Percentiles rank a stretch among this genome's conserved stretches.
phyloP scores from a whole-genome alignment of 37 sponge, comb jelly and placozoan genomes.

The Crambe crambe region DNA sequence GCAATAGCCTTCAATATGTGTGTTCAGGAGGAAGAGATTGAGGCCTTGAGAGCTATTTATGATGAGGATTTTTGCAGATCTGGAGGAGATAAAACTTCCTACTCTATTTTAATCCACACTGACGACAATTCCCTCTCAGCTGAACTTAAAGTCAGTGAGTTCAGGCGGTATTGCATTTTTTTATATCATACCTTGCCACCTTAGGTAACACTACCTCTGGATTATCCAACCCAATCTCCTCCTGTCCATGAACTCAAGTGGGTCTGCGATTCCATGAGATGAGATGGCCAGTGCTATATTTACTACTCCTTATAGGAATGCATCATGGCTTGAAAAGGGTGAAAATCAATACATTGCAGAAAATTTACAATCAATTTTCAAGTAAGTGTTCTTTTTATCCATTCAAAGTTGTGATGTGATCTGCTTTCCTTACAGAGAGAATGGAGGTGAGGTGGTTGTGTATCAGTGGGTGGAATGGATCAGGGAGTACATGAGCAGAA shows the following conservation, averaged over 20 bases:
- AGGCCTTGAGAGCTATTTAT: slow-evolving; percentile 62
- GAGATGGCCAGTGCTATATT: neutral
- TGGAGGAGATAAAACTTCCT: neutral
- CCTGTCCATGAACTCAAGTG: slow-evolving; percentile 58
- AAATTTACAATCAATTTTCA: slow-evolving; percentile 8
- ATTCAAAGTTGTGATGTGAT: neutral
- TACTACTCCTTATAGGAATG: neutral
- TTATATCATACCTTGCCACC: neutral
- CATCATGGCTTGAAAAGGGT: slow-evolving; percentile 6
- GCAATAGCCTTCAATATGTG: too few relatives aligned
- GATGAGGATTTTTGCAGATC: slow-evolving; percentile 28
- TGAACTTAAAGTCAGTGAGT: neutral
- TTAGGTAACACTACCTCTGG: slow-evolving; percentile 44
- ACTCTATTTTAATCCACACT: slow-evolving; percentile 1
- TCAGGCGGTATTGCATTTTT: neutral
- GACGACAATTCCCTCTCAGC: neutral
- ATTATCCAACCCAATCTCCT: slow-evolving; percentile 41
- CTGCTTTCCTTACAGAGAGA: slow-evolving; percentile 10
- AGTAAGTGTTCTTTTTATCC: slow-evolving; percentile 23
- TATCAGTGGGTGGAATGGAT: slow-evolving; percentile 83
- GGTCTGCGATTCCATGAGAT: neutral
- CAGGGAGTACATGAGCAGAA: slow-evolving; percentile 36
- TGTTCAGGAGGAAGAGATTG: slow-evolving; percentile 57
- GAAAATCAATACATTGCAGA: neutral
- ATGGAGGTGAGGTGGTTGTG: slow-evolving; percentile 73